Base-by-base conservation (phyloP, 2,113 vertebrate genomes). In the Nibea coibor region DNA sequence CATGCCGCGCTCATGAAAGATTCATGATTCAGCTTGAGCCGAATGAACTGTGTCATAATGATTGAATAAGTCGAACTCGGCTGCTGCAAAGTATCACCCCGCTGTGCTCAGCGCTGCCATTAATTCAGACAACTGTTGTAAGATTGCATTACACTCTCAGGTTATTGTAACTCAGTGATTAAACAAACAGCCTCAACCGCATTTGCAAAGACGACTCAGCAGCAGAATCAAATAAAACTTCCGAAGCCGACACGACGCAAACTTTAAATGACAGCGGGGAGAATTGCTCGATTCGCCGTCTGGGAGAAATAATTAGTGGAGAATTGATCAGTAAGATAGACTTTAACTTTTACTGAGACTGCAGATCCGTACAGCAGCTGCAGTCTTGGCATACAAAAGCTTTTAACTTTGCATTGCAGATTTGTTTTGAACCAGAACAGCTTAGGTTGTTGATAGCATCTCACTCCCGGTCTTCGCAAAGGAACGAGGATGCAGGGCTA, bases 1-100 rank as follows among this genome's bases (percentile, higher is more conserved):
- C 85, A 78, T 76, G 75, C 80, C 11, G 31, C 15, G 2, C 72
- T 87, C 87, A 93, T 93, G 87, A 91, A 93, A 91, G 78, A 92
- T 93, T 91, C 85, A 91, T 86, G 81, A 59, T 86, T 80, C 61
- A 68, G 88, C 79, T 68, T 61, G 84, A 86, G 67, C 39, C 63
- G 72, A 85, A 84, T 5, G 59, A 90, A 77, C 84, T 56, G 75
- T 82, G 91, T 88, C 81, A 87, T 73, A 81, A 88, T 81, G 87
- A 92, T 73, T 88, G 70, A 91, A 91, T 79, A 82, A 90, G 87
- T 89, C 6, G 17, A 78, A 76, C 42, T 53, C 15, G 11, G 22
- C 83, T 75, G 81, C 87, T 65, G 67, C 83, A 85, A 89, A 84
- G 67, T 72, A 84, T 84, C 80, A 80, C 71, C 65, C 50, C 5